Evolutionary conservation across 2,888 invertebrate species (phyloP).

Genomic region (Ectemnius continuus): DNA sequence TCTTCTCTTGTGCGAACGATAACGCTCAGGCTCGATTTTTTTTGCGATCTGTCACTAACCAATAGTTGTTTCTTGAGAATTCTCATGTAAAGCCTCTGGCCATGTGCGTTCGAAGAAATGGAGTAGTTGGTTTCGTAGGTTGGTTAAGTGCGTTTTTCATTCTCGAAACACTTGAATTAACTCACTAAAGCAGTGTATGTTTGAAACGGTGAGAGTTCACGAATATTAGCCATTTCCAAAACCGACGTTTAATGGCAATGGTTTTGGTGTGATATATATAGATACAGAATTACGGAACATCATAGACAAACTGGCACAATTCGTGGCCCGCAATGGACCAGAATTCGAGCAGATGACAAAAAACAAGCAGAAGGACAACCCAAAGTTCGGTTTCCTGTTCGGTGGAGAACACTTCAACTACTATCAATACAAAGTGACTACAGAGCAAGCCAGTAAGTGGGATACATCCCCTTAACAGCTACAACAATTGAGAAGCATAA

Average conservation of each 20-base stretch:
- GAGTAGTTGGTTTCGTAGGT: too few species aligned
- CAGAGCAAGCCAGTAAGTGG: conserved; percentile 95
- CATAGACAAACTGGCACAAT: conserved; percentile 98
- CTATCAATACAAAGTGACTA: conserved; percentile 96
- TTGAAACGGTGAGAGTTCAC: conserved; percentile 9
- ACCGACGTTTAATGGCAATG: conserved; percentile 3
- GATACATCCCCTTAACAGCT: conserved; percentile 69
- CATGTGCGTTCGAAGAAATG: too few species aligned
- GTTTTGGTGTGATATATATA: conserved; percentile 68
- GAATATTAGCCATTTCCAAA: conserved; percentile 16
- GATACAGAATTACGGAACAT: conserved; percentile 97
- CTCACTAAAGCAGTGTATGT: too few species aligned
- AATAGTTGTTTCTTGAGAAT: conserved; percentile 6
- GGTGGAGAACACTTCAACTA: conserved; percentile 97
- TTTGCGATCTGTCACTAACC: not conserved
- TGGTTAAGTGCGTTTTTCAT: too few species aligned
- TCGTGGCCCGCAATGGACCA: conserved; percentile 99
- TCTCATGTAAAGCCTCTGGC: too few species aligned
- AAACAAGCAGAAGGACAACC: conserved; percentile 98
- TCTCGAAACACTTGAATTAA: too few species aligned
- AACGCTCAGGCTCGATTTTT: too few species aligned
- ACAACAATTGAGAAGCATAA: conserved; percentile 65
- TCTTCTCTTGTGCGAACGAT: conserved; percentile 28
- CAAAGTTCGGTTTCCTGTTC: conserved; percentile 97
- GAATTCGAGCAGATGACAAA: conserved; percentile 99